Base-by-base conservation (phyloP, 35 echinoderm and acorn worm species). In the Ophiothrix spiculata region DNA sequence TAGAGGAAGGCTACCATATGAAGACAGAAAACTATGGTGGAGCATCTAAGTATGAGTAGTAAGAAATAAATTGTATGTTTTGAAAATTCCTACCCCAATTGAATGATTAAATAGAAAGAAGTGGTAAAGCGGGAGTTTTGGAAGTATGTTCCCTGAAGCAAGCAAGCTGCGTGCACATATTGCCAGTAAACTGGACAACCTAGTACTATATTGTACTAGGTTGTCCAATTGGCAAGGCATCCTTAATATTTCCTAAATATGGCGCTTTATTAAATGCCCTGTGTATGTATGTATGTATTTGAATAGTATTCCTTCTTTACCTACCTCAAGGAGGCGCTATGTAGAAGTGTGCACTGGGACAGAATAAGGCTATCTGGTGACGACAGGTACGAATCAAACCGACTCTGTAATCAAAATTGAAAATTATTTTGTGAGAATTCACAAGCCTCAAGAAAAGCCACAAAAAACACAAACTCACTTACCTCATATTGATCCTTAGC, bases 361-460 rank as follows among this genome's bases (percentile, higher is more conserved):
- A 97, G 56, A 21, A 81, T 79, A 15, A 88, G 85, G 86, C 88
- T 93, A n/a, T 97, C 95, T 17, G 95, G 95, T 35, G 91, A 93
- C 10, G 91, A 86, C 36, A 97, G 73, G 73, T 79, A 97, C 28
- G 88, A 83, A 74, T 97, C 95, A 97, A 97, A 97, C 11, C 93
- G 88, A 38, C 60, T 79, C 95, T 97, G 82, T 6, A 34, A 42
- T n/a, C 63, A 84, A 83, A 84, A 56, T 37, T 21, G n/a, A 39
- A 8, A 75, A 31, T n/a, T n/a, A n/a, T n/a, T n/a, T n/a, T n/a
- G n/a, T n/a, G n/a, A n/a, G n/a, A n/a, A n/a, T n/a, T n/a, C n/a
- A n/a, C n/a, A n/a, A 16, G 17, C 4, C 28, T 29, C 13, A 74
- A 56, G 42, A 75, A 84, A 21, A 74, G 8, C 10, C 11, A 8